A percentile compares a stretch with the other conserved stretches of the same genome.
Conservation (phyloP, 2,888 invertebrate species). For the Sclerodermus sp. region DNA sequence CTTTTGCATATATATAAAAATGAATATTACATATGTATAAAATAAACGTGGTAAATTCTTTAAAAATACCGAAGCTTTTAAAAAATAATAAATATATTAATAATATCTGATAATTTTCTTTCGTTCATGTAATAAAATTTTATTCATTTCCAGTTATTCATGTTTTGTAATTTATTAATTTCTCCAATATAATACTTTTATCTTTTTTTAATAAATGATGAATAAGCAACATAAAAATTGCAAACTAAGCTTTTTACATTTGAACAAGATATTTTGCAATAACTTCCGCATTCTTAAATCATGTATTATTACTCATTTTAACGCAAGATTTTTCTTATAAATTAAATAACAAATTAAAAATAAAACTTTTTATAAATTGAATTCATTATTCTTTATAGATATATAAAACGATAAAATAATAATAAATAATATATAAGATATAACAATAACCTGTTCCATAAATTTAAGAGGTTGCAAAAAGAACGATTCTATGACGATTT, state of each 20-base stretch:
- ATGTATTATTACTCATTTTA: background rate
- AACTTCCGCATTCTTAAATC: slow-evolving; percentile 32
- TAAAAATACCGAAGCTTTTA: too few relatives aligned
- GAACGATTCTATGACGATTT: too few relatives aligned
- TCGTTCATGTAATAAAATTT: background rate
- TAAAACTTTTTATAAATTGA: background rate
- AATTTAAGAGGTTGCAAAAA: too few relatives aligned
- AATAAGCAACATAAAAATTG: slow-evolving; percentile 15
- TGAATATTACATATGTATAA: too few relatives aligned
- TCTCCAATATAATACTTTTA: too few relatives aligned
- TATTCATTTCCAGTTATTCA: too few relatives aligned
- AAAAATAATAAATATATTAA: background rate
- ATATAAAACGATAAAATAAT: background rate
- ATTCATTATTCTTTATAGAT: background rate
- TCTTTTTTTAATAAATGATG: slow-evolving; percentile 8
- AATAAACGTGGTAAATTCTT: too few relatives aligned
- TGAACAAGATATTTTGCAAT: slow-evolving; percentile 29
- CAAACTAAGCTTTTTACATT: slow-evolving; percentile 26
- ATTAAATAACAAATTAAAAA: background rate
- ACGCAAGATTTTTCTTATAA: background rate
- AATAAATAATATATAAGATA: background rate
- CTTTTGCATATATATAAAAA: too few relatives aligned
- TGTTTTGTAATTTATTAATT: slow-evolving; percentile 12
- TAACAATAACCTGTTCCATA: too few relatives aligned
- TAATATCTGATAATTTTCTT: background rate